These are phyloP conservation scores for Formica exsecta DNA, from an alignment of 1,140 invertebrate species.

Conservation along the genomic window DNA sequence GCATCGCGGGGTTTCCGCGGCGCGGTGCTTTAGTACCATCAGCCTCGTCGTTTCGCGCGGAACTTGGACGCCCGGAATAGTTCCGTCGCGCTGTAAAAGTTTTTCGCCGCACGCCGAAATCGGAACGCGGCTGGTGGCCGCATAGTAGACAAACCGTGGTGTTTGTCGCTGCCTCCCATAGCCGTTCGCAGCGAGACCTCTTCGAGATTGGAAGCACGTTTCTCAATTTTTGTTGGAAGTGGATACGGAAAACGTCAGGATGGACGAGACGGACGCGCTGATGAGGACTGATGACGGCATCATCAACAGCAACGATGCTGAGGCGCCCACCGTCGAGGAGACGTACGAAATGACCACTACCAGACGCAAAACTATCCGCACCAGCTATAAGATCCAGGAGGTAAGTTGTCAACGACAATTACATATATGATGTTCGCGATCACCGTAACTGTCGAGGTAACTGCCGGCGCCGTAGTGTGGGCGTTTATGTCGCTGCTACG, in stretches of 20 bases:
- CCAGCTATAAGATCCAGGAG: slow-evolving; percentile 90
- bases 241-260: slow-evolving; percentile 71
- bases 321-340: slow-evolving; percentile 81
- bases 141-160: not conserved
- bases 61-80: slow-evolving; percentile 81
- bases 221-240: slow-evolving; percentile 51
- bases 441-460: not conserved
- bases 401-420: slow-evolving; percentile 82
- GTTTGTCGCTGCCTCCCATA: not conserved
- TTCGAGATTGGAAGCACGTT: not conserved
- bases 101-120: slow-evolving; percentile 44
- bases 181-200: not conserved
- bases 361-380: slow-evolving; percentile 88
- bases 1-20: slow-evolving; percentile 66
- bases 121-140: slow-evolving; percentile 28
- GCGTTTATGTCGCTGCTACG: slow-evolving; percentile 24
- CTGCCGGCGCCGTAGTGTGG: slow-evolving; percentile 52
- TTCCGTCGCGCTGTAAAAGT: slow-evolving; percentile 57
- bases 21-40: slow-evolving; percentile 81
- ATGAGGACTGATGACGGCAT: slow-evolving; percentile 34
- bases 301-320: slow-evolving; percentile 69
- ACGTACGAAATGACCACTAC: slow-evolving; percentile 88
- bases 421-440: slow-evolving; percentile 49
- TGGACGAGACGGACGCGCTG: slow-evolving; percentile 81
- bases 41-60: slow-evolving; percentile 80